Percentiles rank a stretch among this genome's conserved stretches.
These are phyloP conservation scores for Alectoris magna DNA, from an alignment of 2,797 vertebrate genomes.

Conservation along the genomic window DNA sequence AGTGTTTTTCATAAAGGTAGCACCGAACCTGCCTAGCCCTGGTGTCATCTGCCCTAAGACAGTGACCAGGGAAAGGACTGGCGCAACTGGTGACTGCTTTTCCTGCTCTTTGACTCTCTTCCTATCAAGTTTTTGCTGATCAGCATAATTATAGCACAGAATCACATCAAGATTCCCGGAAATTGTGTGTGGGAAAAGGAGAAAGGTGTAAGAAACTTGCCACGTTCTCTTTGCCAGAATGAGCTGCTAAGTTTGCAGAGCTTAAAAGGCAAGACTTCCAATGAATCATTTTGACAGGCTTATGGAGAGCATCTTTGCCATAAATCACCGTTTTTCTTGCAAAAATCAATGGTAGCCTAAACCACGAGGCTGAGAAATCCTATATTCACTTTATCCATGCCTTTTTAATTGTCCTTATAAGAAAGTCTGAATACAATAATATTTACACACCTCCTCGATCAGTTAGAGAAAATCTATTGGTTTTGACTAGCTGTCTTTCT, in stretches of 20 bases:
- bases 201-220: neutral
- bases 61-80: neutral
- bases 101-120: constrained; percentile 11
- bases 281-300: constrained; percentile 42
- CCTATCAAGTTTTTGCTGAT: neutral
- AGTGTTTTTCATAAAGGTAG: neutral
- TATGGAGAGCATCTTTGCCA: constrained; percentile 13
- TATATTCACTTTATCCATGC: neutral
- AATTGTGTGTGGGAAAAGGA: neutral
- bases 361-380: neutral
- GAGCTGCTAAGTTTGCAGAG: constrained; percentile 36
- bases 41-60: rapidly evolving
- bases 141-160: neutral
- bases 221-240: neutral
- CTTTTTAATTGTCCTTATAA: constrained; percentile 27
- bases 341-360: constrained; percentile 28
- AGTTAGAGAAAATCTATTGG: constrained; percentile 17
- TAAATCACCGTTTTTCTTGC: constrained; percentile 35
- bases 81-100: neutral
- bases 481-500: constrained; percentile 32
- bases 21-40: neutral
- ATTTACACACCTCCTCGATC: constrained; percentile 14
- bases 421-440: neutral
- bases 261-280: constrained; percentile 24
- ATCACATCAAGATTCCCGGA: neutral